Base-by-base conservation (phyloP, 2,113 vertebrate genomes). In the Phrynosoma platyrhinos region DNA sequence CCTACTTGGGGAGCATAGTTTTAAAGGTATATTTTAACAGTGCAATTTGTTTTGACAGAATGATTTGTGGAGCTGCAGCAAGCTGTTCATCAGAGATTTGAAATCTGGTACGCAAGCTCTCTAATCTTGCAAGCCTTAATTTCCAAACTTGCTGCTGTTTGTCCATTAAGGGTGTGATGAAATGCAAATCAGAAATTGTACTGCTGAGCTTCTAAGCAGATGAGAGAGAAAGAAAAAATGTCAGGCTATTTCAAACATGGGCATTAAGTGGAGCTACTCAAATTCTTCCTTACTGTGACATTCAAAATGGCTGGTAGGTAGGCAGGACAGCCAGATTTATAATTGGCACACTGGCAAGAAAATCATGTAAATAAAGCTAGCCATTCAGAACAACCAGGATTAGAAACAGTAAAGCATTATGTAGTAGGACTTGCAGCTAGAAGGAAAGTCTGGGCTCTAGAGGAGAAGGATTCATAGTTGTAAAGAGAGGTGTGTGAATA, bases 1-100 rank as follows among this genome's bases (percentile, higher is more conserved):
- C 91, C 77, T 94, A 58, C 92, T 93, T 92, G 85, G 78, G 79
- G 90, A 94, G 36, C 83, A 87, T 64, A 93, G 92, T 94, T 94
- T 94, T 93, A 95, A 94, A 94, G 82, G 90, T 0, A 36, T 93
- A 91, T 94, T 95, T 95, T 94, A 96, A 90, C 91, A 92, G 80
- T 64, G 91, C 87, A 87, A 83, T 95, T 94, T 94, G 85, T 68
- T 87, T 92, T 95, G 95, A 94, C 95, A 94, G 94, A 88, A 94
- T 95, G 94, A 95, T 96, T 94, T 95, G 94, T 96, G 94, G 93
- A 78, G 78, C 92, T 92, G 90, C 91, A 94, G 90, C 76, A 94
- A 94, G 75, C 42, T 84, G 78, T 86, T 91, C 95, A 94, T 93
- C 76, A 92, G 95, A 95, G 95, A 93, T 88, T 94, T 92, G 80